These are phyloP conservation scores for Rhagonycha lutea DNA, from an alignment of 2,888 invertebrate species.

Conservation along the genomic window DNA sequence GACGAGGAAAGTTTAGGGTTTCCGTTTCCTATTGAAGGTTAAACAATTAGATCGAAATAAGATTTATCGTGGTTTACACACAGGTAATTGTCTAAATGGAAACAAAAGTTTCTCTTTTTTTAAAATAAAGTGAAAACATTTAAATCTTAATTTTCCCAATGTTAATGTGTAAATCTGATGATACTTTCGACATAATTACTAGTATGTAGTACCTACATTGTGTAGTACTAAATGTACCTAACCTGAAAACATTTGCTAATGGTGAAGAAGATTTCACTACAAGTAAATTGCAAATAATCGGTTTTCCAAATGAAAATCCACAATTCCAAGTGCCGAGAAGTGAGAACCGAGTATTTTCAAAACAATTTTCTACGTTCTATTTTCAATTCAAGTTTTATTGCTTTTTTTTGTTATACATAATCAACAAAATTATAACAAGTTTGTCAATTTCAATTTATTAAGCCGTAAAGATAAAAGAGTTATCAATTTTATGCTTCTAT, in stretches of 20 bases:
- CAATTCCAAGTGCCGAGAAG: not conserved
- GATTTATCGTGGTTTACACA: not conserved
- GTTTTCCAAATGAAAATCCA: not conserved
- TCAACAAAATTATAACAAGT: not conserved
- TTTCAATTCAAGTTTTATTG: not conserved
- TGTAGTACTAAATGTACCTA: not conserved
- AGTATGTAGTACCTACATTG: not conserved
- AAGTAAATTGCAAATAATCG: not conserved
- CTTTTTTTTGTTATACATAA: not conserved
- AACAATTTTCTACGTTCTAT: not conserved
- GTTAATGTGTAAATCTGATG: not conserved
- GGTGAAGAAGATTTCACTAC: not conserved
- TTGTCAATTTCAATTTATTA: not conserved
- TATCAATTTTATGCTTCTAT: not conserved
- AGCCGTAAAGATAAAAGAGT: not conserved
- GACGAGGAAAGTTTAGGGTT: not conserved
- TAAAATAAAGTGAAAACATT: not conserved
- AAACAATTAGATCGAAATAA: not conserved
- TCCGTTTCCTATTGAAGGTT: not conserved
- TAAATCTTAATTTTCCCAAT: not conserved
- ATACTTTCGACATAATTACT: not conserved
- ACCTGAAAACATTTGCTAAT: not conserved
- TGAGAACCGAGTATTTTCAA: not conserved
- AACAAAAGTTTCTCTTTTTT: not conserved
- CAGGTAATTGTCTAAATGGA: not conserved